Evolutionary conservation across 2,888 invertebrate species (phyloP), one percentile per base, ranked within the genome.

Genomic region (Hermodice carunculata): DNA sequence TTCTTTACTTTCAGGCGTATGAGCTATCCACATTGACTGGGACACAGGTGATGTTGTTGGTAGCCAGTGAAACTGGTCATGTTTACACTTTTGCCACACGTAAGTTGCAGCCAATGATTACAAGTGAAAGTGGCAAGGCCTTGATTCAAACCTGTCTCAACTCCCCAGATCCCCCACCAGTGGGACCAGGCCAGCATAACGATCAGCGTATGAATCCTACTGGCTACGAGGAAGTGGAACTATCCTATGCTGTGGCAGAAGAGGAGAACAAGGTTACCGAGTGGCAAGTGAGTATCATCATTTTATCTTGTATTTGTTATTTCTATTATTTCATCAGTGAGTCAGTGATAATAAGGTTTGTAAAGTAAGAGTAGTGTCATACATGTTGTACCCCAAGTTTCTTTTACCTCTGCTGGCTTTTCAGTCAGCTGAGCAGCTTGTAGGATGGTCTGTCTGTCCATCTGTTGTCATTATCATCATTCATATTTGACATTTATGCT

Each of bases 41-140:
- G 60, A 99, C 99, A 37, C 98, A 99, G 89, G 98, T 99, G 87
- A 99, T 99, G 98, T 90, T 99, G 81, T 90, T 99, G 84, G 98
- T 99, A 75, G 98, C 98, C 68, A 97, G 96, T 73, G 98, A 98
- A 88, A 98, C 98, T 24, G 98, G 98, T 60, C 99, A 99, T 89
- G 99, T 99, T 82, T 99, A 99, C 89, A 99, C 99, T 70, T 99
- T 98, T 89, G 98, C 99, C 71, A 99, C 99, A 77, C 91, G 97
- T 77, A 84, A 87, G 74, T 90, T 99, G 60, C 97, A 98, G 88
- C 99, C 99, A 76, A 99, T 99, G 98, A 98, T 99, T 87, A 98
- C 97, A 52, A 97, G 97, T 77, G 90, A 90, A 69, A 88, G 89
- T 61, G 98, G 98, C 76, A 98, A 99, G 87, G 94, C 96, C 74